Evolutionary conservation across 2,797 vertebrate genomes (phyloP), one percentile per base, ranked within the genome.

Genomic region (Neopelma chrysocephalum): DNA sequence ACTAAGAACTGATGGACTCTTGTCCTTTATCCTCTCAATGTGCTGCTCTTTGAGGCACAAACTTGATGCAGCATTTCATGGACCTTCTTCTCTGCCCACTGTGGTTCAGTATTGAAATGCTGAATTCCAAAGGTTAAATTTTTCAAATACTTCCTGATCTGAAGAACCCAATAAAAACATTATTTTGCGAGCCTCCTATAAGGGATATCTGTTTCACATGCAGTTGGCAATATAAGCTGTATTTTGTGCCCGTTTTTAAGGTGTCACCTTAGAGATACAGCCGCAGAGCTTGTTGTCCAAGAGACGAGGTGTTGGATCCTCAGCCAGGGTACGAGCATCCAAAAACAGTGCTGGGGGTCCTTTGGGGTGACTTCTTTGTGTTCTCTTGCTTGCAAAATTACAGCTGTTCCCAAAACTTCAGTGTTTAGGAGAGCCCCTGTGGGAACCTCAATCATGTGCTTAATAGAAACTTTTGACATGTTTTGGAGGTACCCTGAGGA

Each of bases 401-500:
- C 1, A 2, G 38, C 51, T 8, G 0, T 90, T 94, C n/a, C 36
- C 26, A 68, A 1, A 22, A 32, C 31, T 62, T 66, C 0, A 0
- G 29, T 73, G 69, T 87, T 89, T 54, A 73, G 36, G 34, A 92
- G 22, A 82, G 5, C 38, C 66, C 38, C 27, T 89, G 3, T 71
- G 88, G 42, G 73, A 90, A 82, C 77, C 71, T 93, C 53, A 80
- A 0, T 94, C 87, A 77, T 84, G 48, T 87, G 38, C 65, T 66
- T 87, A 72, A n/a, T 60, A 82, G 73, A 84, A n/a, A 42, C 81
- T 82, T 83, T 87, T 95, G 91, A 57, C 89, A 26, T 60, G 12
- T 80, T 96, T 92, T 82, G 68, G 71, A 93, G 81, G 80, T 89
- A 89, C 61, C 65, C 26, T 91, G 72, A 88, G 89, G 89, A 89